Conservation (phyloP, 2,113 vertebrate genomes). For the Plecturocebus donacophilus region DNA sequence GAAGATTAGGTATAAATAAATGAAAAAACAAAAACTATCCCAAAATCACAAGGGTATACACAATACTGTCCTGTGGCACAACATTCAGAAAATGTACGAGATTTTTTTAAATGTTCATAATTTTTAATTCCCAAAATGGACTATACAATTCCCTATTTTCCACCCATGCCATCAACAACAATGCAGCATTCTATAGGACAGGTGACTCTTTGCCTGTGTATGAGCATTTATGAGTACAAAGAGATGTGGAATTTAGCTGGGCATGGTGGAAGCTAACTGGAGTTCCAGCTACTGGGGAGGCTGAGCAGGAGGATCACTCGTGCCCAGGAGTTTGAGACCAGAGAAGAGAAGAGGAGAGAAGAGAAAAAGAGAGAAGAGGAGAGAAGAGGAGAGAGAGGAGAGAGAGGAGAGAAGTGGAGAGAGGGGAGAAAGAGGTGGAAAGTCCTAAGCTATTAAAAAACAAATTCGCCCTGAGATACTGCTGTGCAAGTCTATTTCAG, state of each 20-base stretch:
- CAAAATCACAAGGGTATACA: background rate
- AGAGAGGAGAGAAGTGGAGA: no score
- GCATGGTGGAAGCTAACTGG: no score
- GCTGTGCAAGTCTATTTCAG: background rate
- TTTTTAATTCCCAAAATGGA: background rate
- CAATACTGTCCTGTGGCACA: background rate
- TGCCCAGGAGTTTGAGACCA: no score
- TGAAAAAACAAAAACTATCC: background rate
- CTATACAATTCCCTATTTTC: background rate
- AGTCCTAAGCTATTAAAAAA: background rate
- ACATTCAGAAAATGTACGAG: background rate
- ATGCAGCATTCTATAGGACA: background rate
- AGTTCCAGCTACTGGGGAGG: no score
- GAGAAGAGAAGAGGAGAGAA: no score
- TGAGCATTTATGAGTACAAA: background rate
- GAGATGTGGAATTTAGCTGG: background rate
- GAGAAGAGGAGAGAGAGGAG: no score
- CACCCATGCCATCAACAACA: background rate
- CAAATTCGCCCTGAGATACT: background rate
- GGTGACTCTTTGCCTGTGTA: background rate
- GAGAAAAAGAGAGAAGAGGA: no score
- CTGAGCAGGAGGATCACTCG: no score
- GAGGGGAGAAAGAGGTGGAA: background rate
- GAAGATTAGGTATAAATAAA: background rate
- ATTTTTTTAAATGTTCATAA: background rate